Evolutionary conservation across 2,888 invertebrate species (phyloP), one percentile per base, ranked within the genome.

Genomic region (Lordiphosa andalusiaca): DNA sequence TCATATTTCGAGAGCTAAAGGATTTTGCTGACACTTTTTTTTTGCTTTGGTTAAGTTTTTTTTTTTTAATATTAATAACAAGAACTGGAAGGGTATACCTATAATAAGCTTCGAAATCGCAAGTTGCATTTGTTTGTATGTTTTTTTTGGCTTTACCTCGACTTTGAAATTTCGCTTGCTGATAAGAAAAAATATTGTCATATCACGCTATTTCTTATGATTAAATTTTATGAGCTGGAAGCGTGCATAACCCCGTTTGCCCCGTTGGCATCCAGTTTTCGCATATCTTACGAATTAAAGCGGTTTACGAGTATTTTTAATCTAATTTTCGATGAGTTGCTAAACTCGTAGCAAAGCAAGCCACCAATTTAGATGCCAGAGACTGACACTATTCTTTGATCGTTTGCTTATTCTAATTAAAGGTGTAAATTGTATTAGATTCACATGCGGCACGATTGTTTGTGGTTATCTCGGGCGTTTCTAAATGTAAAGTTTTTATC

Each of bases 121-220:
- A 1, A 19, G 19, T 19, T 19, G 0, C 4, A 4, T 19, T 19
- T 19, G 47, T 62, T 33, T 10, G 25, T 44, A 16, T 38, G 47
- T 54, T 52, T 39, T 39, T 52, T 44, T 52, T 37, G 38, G 42
- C 37, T 33, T 78, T 59, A 57, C 70, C 68, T 83, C 73, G 70
- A 73, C 76, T 80, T 72, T 83, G 66, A 83, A 66, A 68, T 68
- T 69, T 61, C 55, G 44, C 65, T 49, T 35, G 42, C 44, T 53
- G 69, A 81, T 76, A 76, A 67, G 60, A 39, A 38, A 36, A 19
- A 53, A 40, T 10, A 33, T 21, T 50, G 49, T 12, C 46, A 38
- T 39, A 41, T 57, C 35, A 52, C 42, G n/a, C 5, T 39, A 38
- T 58, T 53, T 47, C 33, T 6, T 25, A 25, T 23, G 56, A 39